These are phyloP conservation scores for Tetramorium bicarinatum DNA, from an alignment of 2,888 invertebrate species.

Conservation along the genomic window DNA sequence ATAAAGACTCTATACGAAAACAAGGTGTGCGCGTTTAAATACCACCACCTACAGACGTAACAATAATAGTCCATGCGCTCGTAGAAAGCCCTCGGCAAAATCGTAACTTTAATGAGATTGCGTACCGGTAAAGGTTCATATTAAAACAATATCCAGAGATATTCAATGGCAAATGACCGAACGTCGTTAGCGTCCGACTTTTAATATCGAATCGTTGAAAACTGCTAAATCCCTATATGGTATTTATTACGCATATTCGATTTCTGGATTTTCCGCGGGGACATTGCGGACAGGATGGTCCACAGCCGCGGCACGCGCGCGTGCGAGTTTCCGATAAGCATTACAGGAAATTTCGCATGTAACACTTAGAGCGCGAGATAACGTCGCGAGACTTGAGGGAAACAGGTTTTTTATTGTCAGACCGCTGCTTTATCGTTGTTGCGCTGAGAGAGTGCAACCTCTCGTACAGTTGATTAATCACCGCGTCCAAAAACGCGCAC, in stretches of 20 bases:
- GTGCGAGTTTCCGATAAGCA: constrained; percentile 17
- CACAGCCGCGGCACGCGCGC: too few species aligned
- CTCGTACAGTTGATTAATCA: constrained; percentile 46
- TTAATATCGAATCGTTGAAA: constrained; percentile 26
- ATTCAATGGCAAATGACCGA: neutral
- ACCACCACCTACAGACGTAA: too few species aligned
- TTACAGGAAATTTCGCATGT: constrained; percentile 13
- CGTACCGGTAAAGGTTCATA: neutral
- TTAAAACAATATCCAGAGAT: constrained; percentile 26
- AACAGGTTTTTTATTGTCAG: constrained; percentile 34
- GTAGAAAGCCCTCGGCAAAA: constrained; percentile 16
- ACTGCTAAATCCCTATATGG: neutral
- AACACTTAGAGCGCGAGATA: constrained; percentile 29
- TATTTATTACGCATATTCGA: constrained; percentile 25
- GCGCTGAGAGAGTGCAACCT: constrained; percentile 23
- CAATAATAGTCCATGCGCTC: constrained; percentile 18
- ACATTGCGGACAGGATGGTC: neutral
- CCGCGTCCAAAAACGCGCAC: constrained; percentile 32
- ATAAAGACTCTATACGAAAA: too few species aligned
- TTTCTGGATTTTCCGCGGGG: constrained; percentile 14
- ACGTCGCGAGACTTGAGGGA: constrained; percentile 13
- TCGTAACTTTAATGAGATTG: constrained; percentile 50
- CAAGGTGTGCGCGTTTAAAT: too few species aligned
- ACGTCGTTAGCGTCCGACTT: neutral
- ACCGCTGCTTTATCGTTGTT: constrained; percentile 19